Base-by-base conservation (phyloP, 2,797 vertebrate genomes). In the Margarornis squamiger region DNA sequence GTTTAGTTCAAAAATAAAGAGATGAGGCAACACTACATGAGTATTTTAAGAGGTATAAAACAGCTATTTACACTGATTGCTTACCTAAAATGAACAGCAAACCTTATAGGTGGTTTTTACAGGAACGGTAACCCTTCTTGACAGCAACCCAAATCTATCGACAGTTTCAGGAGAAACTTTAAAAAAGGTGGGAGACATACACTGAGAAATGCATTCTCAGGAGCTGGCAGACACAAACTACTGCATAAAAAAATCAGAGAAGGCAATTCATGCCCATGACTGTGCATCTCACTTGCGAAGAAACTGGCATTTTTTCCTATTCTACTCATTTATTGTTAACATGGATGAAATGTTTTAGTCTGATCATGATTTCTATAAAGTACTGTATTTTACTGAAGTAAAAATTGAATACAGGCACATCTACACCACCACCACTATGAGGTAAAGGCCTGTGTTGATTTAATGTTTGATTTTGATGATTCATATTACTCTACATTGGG, bases 1-100 rank as follows among this genome's bases (percentile, higher is more conserved):
- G 18, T 87, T 82, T 59, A 81, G 48, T 77, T 86, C 15, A 87
- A 85, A 97, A 90, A 83, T 71, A 11, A 94, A 92, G 62, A 80
- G 38, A 92, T 34, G 29, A 71, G 48, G 48, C 38, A 90, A 70
- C 9, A 73, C 29, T 34, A 86, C 73, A 81, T 18, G 27, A 86
- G 66, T 14, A 59, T 73, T 92, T 92, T 84, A 86, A 95, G 73
- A 89, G 6, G 3, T 48, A 62, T 22, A 85, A 91, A 73, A 15
- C 12, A 76, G 59, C 13, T 36, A 16, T 49, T 89, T 78, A 82
- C 52, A 27, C 49, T 55, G 52, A 67, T 14, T 46, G n/a, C 36
- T 75, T 76, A 41, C n/a, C 15, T 51, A 90, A 85, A 82, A 67
- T 30, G 58, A 90, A 78, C 10, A 43, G 26, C 30, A 90, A 73